Conservation (phyloP, 2,888 invertebrate genomes). For the Pantelozetes paolii region DNA sequence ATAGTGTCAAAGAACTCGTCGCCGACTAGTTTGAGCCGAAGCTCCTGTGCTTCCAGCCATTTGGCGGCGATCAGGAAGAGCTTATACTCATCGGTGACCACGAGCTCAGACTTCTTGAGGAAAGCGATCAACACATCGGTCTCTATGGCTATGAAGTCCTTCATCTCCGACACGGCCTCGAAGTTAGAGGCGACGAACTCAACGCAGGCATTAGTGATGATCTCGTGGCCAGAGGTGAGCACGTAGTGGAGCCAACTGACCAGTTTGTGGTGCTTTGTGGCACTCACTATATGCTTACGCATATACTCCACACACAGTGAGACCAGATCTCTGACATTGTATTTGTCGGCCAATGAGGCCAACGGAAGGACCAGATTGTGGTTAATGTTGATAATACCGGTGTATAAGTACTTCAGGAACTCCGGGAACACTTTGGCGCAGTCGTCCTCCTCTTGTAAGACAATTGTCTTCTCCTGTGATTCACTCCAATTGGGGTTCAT, state of each 20-base stretch:
- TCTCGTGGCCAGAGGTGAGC: slow-evolving; percentile 67
- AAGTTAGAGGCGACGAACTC: slow-evolving; percentile 76
- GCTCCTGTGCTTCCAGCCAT: slow-evolving; percentile 72
- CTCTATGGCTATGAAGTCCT: slow-evolving; percentile 76
- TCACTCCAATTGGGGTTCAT: slow-evolving; percentile 92
- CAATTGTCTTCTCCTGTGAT: slow-evolving; percentile 75
- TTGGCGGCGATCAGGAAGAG: slow-evolving; percentile 69
- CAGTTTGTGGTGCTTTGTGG: slow-evolving; percentile 72
- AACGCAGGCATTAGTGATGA: slow-evolving; percentile 55
- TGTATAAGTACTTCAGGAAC: slow-evolving; percentile 84
- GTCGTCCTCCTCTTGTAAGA: slow-evolving; percentile 76
- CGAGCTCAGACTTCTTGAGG: slow-evolving; percentile 77
- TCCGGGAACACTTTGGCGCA: slow-evolving; percentile 80
- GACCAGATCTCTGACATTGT: slow-evolving; percentile 85
- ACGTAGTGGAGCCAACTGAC: slow-evolving; percentile 90
- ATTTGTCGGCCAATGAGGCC: slow-evolving; percentile 85
- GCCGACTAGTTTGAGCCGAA: slow-evolving; percentile 57
- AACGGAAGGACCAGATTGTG: slow-evolving; percentile 79
- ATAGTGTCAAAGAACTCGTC: slow-evolving; percentile 62
- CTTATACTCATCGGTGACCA: slow-evolving; percentile 81
- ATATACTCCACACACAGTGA: slow-evolving; percentile 78
- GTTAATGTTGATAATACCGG: slow-evolving; percentile 80
- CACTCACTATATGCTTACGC: slow-evolving; percentile 77
- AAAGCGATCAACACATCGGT: slow-evolving; percentile 70
- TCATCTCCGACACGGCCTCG: slow-evolving; percentile 70